A percentile compares a stretch with the other conserved stretches of the same genome.
These are phyloP conservation scores for Syncerus caffer DNA, from an alignment of 2,797 vertebrate genomes.

Conservation along the genomic window DNA sequence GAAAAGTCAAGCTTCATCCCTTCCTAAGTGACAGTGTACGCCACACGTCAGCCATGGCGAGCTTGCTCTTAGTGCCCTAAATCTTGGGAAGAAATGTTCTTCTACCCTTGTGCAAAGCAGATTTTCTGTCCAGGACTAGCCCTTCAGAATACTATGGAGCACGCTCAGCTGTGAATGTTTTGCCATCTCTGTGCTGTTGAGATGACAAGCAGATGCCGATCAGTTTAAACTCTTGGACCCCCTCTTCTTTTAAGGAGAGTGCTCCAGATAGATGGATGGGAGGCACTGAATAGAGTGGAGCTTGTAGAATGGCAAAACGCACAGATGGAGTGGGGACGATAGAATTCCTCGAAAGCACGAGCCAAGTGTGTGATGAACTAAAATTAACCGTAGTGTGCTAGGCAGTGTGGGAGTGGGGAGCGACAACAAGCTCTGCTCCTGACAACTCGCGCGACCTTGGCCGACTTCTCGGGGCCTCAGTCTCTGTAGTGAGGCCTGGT, in stretches of 20 bases:
- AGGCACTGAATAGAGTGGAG: neutral
- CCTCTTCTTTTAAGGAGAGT: neutral
- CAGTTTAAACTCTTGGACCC: neutral
- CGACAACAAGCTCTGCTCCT: neutral
- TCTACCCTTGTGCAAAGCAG: constrained; percentile 51
- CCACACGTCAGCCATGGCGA: fast-evolving
- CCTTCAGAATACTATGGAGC: constrained; percentile 11
- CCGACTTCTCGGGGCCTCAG: neutral
- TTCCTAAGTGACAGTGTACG: neutral
- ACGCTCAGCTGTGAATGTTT: neutral
- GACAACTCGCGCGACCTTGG: neutral
- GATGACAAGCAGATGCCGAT: constrained; percentile 1
- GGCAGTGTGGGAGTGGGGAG: neutral
- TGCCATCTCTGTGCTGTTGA: neutral
- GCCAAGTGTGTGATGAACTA: constrained; percentile 73
- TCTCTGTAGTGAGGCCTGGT: neutral
- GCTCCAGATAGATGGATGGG: neutral
- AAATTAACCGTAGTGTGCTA: constrained; percentile 73
- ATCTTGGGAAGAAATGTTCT: neutral
- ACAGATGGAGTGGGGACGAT: constrained; percentile 72
- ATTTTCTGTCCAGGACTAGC: constrained; percentile 21
- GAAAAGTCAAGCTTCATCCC: neutral
- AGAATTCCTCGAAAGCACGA: constrained; percentile 77
- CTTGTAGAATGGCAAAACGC: constrained; percentile 23
- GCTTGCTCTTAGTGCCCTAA: neutral